Conservation (phyloP, 2,113 vertebrate genomes). For the Pogona vitticeps region DNA sequence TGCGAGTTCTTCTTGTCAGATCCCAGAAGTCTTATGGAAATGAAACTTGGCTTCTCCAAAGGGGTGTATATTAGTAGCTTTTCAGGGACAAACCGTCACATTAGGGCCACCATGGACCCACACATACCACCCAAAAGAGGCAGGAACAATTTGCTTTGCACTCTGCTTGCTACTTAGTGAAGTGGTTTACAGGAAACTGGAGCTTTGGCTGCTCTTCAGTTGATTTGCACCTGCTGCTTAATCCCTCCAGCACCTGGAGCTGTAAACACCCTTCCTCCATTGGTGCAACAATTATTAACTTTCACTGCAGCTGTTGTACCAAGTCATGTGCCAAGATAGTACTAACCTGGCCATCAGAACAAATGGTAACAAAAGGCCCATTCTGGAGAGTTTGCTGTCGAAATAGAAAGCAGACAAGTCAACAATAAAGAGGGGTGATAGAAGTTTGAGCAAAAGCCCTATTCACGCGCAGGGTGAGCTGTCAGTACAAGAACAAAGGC, state of each 20-base stretch:
- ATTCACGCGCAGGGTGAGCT: neutral
- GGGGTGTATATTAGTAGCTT: neutral
- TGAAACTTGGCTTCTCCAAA: neutral
- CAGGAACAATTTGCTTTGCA: neutral
- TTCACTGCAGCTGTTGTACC: constrained; percentile 29
- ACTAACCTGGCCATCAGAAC: constrained; percentile 3
- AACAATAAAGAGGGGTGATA: neutral
- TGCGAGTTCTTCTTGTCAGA: neutral
- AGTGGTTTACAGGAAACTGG: neutral
- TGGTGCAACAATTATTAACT: constrained; percentile 31
- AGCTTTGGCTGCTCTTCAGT: neutral
- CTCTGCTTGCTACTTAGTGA: neutral
- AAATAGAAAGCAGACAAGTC: neutral
- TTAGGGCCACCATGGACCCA: neutral
- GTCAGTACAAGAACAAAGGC: neutral
- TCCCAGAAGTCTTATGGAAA: constrained; percentile 14
- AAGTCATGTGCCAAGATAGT: constrained; percentile 19
- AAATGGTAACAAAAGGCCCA: constrained; percentile 8
- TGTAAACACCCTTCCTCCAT: constrained; percentile 29
- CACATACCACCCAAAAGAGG: neutral
- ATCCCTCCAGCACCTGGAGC: constrained; percentile 24
- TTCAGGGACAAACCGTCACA: neutral
- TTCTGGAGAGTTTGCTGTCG: constrained; percentile 5
- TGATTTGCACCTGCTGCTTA: constrained; percentile 39
- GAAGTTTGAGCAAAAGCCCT: neutral